A percentile compares a stretch with the other conserved stretches of the same genome.
phyloP scores from a whole-genome alignment of 2,888 invertebrate species.

The Nezara viridula region DNA sequence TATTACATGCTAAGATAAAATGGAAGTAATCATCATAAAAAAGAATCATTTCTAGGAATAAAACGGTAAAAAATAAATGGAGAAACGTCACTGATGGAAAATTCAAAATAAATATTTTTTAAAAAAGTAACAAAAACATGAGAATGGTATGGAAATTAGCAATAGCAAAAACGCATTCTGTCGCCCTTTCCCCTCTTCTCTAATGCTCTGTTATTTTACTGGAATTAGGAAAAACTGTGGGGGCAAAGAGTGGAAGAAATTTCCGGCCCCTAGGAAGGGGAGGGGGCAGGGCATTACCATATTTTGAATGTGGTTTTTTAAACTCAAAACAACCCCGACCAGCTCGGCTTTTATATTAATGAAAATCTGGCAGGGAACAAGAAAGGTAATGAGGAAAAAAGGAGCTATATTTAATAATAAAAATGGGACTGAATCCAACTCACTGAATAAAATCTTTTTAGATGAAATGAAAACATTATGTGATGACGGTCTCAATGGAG shows the following conservation, averaged over 20 bases:
- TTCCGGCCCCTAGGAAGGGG: background rate
- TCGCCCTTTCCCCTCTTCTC: background rate
- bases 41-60: background rate
- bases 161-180: background rate
- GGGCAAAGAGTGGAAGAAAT: slow-evolving; percentile 9
- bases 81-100: background rate
- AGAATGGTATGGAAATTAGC: background rate
- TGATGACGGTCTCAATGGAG: background rate
- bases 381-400: slow-evolving; percentile 34
- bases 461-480: slow-evolving; percentile 3
- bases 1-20: too few species aligned
- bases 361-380: background rate
- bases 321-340: background rate
- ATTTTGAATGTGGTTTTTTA: slow-evolving; percentile 33
- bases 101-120: background rate
- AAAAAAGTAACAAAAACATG: background rate
- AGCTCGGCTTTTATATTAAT: slow-evolving; percentile 15
- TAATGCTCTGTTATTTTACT: slow-evolving; percentile 5
- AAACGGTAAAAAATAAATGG: background rate
- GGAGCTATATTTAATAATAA: slow-evolving; percentile 6
- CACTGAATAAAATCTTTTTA: background rate
- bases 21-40: too few species aligned
- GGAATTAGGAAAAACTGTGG: slow-evolving; percentile 23
- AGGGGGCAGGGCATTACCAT: slow-evolving; percentile 21
- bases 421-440: background rate